Evolutionary conservation across 2,888 invertebrate species (phyloP).

Genomic region (Mythimna vitellina): DNA sequence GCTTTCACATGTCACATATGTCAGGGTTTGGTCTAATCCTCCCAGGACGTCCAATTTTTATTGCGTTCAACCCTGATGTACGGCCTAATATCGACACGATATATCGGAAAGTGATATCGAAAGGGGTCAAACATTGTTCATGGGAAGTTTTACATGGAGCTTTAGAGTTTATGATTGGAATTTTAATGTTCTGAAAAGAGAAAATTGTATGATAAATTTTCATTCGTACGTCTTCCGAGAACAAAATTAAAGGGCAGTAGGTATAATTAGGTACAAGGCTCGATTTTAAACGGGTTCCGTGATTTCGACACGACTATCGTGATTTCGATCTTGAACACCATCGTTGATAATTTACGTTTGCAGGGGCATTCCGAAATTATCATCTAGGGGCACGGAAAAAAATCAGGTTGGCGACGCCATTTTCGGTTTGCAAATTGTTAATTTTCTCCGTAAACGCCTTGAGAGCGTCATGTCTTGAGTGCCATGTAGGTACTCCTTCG

Average conservation of each 20-base stretch:
- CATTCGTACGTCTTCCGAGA: slow-evolving; percentile 41
- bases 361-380: slow-evolving; percentile 78
- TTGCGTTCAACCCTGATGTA: slow-evolving; percentile 87
- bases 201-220: slow-evolving; percentile 30
- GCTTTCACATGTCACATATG: slow-evolving; percentile 87
- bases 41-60: slow-evolving; percentile 87
- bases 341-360: slow-evolving; percentile 82
- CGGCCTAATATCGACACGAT: slow-evolving; percentile 84
- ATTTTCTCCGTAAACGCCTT: slow-evolving; percentile 78
- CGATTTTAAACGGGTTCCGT: slow-evolving; percentile 69
- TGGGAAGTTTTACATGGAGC: slow-evolving; percentile 47
- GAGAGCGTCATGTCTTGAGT: slow-evolving; percentile 72
- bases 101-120: slow-evolving; percentile 79
- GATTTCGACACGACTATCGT: slow-evolving; percentile 74
- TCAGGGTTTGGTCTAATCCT: slow-evolving; percentile 89
- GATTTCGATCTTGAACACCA: slow-evolving; percentile 77
- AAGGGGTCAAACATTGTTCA: slow-evolving; percentile 78
- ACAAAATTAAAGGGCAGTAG: slow-evolving; percentile 66
- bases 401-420: slow-evolving; percentile 74
- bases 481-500: slow-evolving; percentile 73
- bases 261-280: slow-evolving; percentile 66
- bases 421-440: slow-evolving; percentile 79
- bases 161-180: slow-evolving; percentile 39
- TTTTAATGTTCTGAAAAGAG: slow-evolving; percentile 39
- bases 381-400: slow-evolving; percentile 75